Percentiles rank a stretch among this genome's conserved stretches.
These are phyloP conservation scores for Malurus melanocephalus DNA, from an alignment of 2,113 vertebrate genomes.

Conservation along the genomic window DNA sequence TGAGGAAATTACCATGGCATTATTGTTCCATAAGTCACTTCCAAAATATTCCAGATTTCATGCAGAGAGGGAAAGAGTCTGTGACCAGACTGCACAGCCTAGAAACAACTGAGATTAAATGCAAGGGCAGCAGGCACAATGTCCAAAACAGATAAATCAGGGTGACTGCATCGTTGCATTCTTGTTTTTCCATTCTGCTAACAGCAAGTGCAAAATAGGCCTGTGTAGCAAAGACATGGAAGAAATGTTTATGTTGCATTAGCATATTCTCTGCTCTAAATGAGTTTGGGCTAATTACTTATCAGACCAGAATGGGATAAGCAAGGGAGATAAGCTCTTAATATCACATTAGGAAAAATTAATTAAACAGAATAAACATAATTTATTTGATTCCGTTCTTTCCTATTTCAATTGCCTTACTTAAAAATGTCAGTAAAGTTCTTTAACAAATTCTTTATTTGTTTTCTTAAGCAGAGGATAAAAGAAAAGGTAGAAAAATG, in stretches of 20 bases:
- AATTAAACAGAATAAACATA: slow-evolving; percentile 23
- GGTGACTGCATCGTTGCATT: not conserved
- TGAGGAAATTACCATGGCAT: not conserved
- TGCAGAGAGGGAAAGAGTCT: not conserved
- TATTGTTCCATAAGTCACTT: slow-evolving; percentile 9
- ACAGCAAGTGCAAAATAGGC: not conserved
- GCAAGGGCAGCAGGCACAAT: not conserved
- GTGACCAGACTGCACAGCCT: not conserved
- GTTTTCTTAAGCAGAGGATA: not conserved
- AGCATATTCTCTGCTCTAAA: slow-evolving; percentile 3
- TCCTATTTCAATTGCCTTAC: not conserved
- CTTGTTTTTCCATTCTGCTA: not conserved
- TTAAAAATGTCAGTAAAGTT: not conserved
- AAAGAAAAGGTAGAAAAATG: not conserved
- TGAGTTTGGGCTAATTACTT: slow-evolving; percentile 7
- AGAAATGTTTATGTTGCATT: slow-evolving; percentile 10
- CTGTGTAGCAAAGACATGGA: not conserved
- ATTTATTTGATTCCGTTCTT: slow-evolving; percentile 8
- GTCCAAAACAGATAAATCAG: slow-evolving; percentile 41
- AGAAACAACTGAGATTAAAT: slow-evolving; percentile 16
- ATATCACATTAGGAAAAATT: slow-evolving; percentile 21
- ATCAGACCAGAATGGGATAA: not conserved
- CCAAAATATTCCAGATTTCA: slow-evolving; percentile 2
- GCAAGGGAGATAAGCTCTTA: slow-evolving; percentile 9
- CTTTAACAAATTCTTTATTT: not conserved